Base-by-base conservation (phyloP, 2,113 vertebrate genomes). In the Anthoscopus minutus region DNA sequence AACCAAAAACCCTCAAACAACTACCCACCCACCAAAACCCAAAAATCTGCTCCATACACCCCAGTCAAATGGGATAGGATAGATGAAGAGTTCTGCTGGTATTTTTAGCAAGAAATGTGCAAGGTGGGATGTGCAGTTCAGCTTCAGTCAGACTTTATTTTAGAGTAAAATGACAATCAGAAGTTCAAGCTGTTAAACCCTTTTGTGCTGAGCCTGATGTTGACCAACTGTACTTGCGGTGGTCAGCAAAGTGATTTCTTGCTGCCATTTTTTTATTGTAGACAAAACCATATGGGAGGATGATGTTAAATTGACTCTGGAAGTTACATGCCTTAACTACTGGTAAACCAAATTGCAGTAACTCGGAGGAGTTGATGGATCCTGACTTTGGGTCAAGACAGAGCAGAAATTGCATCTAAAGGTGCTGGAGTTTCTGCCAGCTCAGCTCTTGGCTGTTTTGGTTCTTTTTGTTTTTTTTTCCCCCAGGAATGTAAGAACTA, bases 11-110 rank as follows among this genome's bases (percentile, higher is more conserved):
- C 7, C 13, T 48, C 40, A 61, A 4, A 35, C 31, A 45, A 9
- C 13, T 64, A 31, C 7, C 0, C 8, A 6, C 9, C 23, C 12
- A 11, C 4, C 9, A 48, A 54, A 48, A 10, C 0, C 11, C 30
- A 15, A 30, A 64, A 42, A 33, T 50, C 11, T 28, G 4, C 6
- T 61, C 35, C 10, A 22, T 38, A 82, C 5, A 18, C 6, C 4
- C 7, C 9, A 82, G 16, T 25, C 7, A 47, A 51, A 62, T 47
- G 25, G 21, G 10, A 16, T 15, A 27, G 47, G 9, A 40, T 13
- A n/a, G n/a, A n/a, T 44, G 16, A 35, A 30, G 27, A 54, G 21
- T 57, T 17, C n/a, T 81, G 62, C 6, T 57, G 2, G 5, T 38
- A 2, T 67, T 79, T 93, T 67, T 79, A 33, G 14, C 4, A 25